Percentiles rank a stretch among this genome's conserved stretches.
phyloP scores from a whole-genome alignment of 2,888 invertebrate genomes.

The Malthinus flaveolus region DNA sequence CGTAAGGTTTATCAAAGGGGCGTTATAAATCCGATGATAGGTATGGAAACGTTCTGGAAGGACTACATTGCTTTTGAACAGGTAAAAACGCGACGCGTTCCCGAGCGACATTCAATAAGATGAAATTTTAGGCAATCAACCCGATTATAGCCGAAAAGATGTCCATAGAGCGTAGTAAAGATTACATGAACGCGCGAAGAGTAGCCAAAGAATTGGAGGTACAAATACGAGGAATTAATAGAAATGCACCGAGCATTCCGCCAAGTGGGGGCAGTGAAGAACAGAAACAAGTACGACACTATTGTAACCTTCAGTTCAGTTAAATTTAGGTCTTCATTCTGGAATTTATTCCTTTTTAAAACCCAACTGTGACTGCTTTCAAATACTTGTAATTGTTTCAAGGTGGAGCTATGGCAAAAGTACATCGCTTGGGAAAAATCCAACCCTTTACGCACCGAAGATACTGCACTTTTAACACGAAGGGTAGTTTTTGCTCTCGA shows the following conservation, averaged over 20 bases:
- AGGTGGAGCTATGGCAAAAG: constrained; percentile 99
- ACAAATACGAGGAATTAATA: constrained; percentile 90
- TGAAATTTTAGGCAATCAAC: constrained; percentile 57
- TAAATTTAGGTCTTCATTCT: neutral
- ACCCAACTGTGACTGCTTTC: neutral
- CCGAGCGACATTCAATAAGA: too few species aligned
- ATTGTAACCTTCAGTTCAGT: neutral
- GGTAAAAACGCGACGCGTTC: constrained; percentile 32
- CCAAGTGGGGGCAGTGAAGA: constrained; percentile 90
- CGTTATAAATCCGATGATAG: constrained; percentile 94
- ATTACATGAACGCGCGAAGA: constrained; percentile 96
- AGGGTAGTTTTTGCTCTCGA: constrained; percentile 99
- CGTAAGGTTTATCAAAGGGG: constrained; percentile 96
- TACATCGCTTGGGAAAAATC: constrained; percentile 97
- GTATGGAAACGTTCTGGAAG: constrained; percentile 95
- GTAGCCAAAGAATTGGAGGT: constrained; percentile 97
- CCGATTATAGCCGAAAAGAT: constrained; percentile 93
- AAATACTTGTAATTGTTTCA: constrained; percentile 19
- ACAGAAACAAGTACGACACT: constrained; percentile 75
- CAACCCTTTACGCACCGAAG: constrained; percentile 95
- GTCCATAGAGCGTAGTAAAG: constrained; percentile 93
- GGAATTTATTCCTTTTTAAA: neutral
- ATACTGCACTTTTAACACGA: constrained; percentile 88
- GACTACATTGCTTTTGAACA: constrained; percentile 98
- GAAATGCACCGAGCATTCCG: constrained; percentile 96